Base-by-base conservation (phyloP, 2,888 invertebrate species). In the Belgica antarctica region DNA sequence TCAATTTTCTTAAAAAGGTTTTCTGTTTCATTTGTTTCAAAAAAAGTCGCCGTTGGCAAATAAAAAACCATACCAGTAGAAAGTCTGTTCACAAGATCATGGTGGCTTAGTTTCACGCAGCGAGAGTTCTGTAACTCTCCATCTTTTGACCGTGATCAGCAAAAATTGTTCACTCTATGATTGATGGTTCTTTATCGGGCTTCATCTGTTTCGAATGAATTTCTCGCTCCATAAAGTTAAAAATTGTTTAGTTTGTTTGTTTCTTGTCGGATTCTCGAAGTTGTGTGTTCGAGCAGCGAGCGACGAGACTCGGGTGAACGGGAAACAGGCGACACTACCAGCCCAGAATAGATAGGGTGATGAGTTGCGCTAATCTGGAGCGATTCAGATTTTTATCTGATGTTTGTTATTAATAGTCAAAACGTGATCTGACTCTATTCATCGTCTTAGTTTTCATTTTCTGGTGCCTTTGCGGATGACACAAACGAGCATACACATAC, bases 161-260 rank as follows among this genome's bases (percentile, higher is more conserved):
- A 41, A 10, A 31, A 41, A n/a, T n/a, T 15, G 15, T 41, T 41
- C 41, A 41, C 12, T n/a, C n/a, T 15, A 41, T 41, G 41, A 41
- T 41, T 41, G 41, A 41, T 41, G 41, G 15, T 41, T 41, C 41
- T 41, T 41, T 41, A 41, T 41, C 41, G 15, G n/a, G 41, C 10
- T 41, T 41, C 41, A 41, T 41, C 41, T 41, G 41, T 41, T 41
- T 15, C 41, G 41, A 41, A 41, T 41, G n/a, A 41, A 41, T 41
- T 41, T 41, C 41, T 2, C 12, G 41, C 41, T 41, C 4, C 3
- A 41, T 4, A 41, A 2, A 41, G 3, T 41, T 41, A 15, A 41
- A 41, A 41, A 12, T 2, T 15, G 10, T 41, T 41, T n/a, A 12
- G 41, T 41, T n/a, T 15, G 12, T n/a, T 15, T n/a, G 41, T 41